Evolutionary conservation across 2,888 invertebrate genomes (phyloP), one percentile per base, ranked within the genome.

Genomic region (Sphaerophoria taeniata): DNA sequence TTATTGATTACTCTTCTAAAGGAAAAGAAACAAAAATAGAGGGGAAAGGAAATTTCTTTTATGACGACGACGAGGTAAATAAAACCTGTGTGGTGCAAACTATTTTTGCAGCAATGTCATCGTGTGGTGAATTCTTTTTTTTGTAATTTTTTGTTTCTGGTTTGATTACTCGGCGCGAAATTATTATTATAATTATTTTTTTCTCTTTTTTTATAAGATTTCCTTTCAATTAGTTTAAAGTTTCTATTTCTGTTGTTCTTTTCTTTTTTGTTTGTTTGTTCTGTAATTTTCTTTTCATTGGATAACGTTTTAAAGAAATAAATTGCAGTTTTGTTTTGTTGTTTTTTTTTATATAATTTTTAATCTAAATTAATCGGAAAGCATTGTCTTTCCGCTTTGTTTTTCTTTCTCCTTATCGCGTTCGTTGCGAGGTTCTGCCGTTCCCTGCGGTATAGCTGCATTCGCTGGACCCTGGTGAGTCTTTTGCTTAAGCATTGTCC

Each of bases 401-500:
- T 91, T 91, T 81, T 91, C 91, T 88, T 91, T 91, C 88, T 91
- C 91, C 88, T 91, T 90, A 72, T 91, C 90, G 80, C 90, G 88
- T 82, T 90, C 90, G 81, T 89, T 90, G 84, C 90, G 90, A 70
- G 90, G 89, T 87, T 90, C 91, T 87, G 90, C 87, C 87, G 91
- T 91, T 82, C 90, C 91, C 87, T 91, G 88, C 58, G 91, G 87
- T 87, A 91, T 89, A 87, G 90, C 90, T 83, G 90, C 89, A 87
- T 90, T 90, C 79, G 91, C 90, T 85, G 91, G 91, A 80, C 90
- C 90, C 88, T 91, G 90, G 78, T 92, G 91, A 82, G 91, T 90
- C 89, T 98, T 98, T 93, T 99, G 99, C 91, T 99, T 98, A 92
- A 99, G 94, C 96, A 99, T 97, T 90, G 99, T 99, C 99, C 99